These are phyloP conservation scores for Nephila pilipes DNA, from an alignment of 1,140 invertebrate genomes.

Conservation along the genomic window DNA sequence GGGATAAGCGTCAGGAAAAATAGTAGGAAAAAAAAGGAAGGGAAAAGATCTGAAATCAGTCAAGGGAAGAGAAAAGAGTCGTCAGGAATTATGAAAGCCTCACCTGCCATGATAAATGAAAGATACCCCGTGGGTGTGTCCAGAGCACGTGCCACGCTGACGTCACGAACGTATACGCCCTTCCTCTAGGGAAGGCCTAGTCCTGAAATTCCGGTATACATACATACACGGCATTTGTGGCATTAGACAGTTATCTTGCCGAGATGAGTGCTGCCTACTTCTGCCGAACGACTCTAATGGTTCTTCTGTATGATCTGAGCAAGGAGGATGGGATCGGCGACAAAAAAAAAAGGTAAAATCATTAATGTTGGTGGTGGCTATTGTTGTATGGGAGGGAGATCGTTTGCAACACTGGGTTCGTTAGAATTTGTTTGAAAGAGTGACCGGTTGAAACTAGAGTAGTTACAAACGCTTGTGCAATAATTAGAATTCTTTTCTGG, in stretches of 20 bases:
- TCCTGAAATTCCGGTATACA: conserved; percentile 69
- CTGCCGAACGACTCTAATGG: neutral
- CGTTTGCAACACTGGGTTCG: neutral
- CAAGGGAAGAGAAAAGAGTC: conserved; percentile 53
- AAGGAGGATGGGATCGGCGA: neutral
- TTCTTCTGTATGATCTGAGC: neutral
- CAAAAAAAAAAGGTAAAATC: neutral
- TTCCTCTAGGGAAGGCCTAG: conserved; percentile 66
- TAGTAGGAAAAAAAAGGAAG: neutral
- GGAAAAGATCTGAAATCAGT: conserved; percentile 49
- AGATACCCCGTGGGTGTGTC: conserved; percentile 72
- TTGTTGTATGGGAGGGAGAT: neutral
- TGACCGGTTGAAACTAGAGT: no score
- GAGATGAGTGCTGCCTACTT: neutral
- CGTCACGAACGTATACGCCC: conserved; percentile 67
- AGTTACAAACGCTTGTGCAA: no score
- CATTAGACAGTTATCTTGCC: conserved; percentile 19
- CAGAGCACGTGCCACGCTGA: conserved; percentile 59
- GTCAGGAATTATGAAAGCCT: conserved; percentile 64
- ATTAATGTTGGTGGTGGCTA: neutral
- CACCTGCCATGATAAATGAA: conserved; percentile 68
- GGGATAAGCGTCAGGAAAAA: conserved; percentile 11
- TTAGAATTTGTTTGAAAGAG: no score
- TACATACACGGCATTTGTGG: conserved; percentile 5
- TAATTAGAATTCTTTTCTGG: no score